phyloP scores from a whole-genome alignment of 2,888 invertebrate species.

The Ptilodon capucinus region DNA sequence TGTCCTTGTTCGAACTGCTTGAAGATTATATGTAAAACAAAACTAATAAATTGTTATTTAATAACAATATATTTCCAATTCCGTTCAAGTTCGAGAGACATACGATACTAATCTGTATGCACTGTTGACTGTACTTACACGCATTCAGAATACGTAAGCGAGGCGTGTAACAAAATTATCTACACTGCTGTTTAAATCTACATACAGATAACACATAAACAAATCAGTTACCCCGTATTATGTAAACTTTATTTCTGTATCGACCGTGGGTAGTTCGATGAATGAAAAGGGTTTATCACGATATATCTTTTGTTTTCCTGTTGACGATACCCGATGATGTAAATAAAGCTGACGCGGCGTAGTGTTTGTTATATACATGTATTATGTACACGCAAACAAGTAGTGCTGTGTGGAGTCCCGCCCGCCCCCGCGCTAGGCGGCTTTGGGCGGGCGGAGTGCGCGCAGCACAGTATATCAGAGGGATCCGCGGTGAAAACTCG shows the following conservation, averaged over 20 bases:
- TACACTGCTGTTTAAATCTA: neutral
- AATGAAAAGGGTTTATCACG: conserved; percentile 14
- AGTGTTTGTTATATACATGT: conserved; percentile 18
- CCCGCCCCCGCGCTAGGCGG: conserved; percentile 59
- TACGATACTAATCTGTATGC: neutral
- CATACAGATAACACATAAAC: neutral
- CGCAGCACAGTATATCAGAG: conserved; percentile 58
- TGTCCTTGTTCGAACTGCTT: too few species aligned
- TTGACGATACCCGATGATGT: conserved; percentile 35
- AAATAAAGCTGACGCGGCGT: conserved; percentile 48
- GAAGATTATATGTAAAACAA: too few species aligned
- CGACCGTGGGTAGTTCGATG: neutral
- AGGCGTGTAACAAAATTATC: neutral
- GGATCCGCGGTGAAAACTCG: conserved; percentile 65
- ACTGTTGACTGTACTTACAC: neutral
- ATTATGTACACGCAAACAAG: conserved; percentile 21
- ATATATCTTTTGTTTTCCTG: conserved; percentile 26
- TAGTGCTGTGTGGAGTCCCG: conserved; percentile 33
- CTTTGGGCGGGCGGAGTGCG: conserved; percentile 67
- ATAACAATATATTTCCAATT: neutral
- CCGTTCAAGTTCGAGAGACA: neutral
- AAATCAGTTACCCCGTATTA: neutral
- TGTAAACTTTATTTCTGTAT: neutral
- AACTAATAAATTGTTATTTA: too few species aligned
- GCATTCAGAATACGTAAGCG: neutral